Evolutionary conservation across 2,113 vertebrate genomes (phyloP), one percentile per base, ranked within the genome.

Genomic region (Colossoma macropomum): DNA sequence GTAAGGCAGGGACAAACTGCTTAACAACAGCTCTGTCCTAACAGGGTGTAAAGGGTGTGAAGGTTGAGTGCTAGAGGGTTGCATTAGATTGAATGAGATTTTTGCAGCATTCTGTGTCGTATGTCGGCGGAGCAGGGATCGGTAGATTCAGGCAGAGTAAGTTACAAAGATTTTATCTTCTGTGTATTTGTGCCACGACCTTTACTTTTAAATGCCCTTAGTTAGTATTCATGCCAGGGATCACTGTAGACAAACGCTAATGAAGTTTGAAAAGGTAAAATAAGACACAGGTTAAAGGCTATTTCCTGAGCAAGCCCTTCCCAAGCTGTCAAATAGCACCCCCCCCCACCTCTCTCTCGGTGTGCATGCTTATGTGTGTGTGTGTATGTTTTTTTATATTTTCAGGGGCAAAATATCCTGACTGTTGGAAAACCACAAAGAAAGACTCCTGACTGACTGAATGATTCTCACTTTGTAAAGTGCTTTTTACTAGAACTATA

Each of bases 191-290:
- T 11, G 5, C 21, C 23, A 63, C 15, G 8, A n/a, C 48, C 17
- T 81, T 78, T 10, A 68, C 28, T 66, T 62, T 27, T 15, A 27
- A 28, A 52, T 75, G 32, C 21, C 41, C 34, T 30, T 62, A 69
- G 21, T 80, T 80, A 82, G 38, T 83, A 63, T 77, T 77, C 25
- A 30, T 12, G 25, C 11, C 60, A 16, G 77, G 4, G 48, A 80
- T 84, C 62, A 34, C 13, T 48, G 68, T 71, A 30, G 85, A 38
- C 19, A 73, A 30, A 73, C 19, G 2, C 59, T 84, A 72, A 85
- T 88, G 30, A 30, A 82, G 75, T 84, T 82, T 85, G 66, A 87
- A 88, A 87, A 81, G n/a, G 45, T 71, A 17, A 74, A 25, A 66
- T 84, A 82, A 80, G 54, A 84, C 83, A 77, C 70, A 66, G 78